phyloP scores from a whole-genome alignment of 2,888 invertebrate species.

The Ganaspis brasiliensis region DNA sequence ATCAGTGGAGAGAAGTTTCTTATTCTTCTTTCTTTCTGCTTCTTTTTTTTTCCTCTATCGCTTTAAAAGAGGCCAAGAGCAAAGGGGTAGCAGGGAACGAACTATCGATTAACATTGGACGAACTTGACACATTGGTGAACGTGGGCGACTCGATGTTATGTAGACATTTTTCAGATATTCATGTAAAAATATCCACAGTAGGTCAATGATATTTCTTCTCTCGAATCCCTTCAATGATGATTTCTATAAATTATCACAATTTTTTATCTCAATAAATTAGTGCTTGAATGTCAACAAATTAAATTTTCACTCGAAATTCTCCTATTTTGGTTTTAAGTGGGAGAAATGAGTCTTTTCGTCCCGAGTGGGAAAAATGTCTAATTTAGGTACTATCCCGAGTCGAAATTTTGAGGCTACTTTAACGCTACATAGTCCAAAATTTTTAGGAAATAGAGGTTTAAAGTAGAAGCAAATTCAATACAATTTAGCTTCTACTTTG shows the following conservation, averaged over 20 bases:
- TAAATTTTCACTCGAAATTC: too few relatives aligned
- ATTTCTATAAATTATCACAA: background rate
- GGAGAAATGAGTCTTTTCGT: too few relatives aligned
- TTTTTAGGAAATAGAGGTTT: too few relatives aligned
- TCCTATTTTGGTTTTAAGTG: too few relatives aligned
- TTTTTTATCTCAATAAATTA: too few relatives aligned
- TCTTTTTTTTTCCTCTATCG: background rate
- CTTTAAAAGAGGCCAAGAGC: constrained; percentile 24
- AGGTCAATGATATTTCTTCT: background rate
- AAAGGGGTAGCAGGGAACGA: constrained; percentile 43
- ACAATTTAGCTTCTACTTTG: too few relatives aligned
- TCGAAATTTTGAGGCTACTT: too few relatives aligned
- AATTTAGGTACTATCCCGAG: too few relatives aligned
- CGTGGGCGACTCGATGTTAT: constrained; percentile 41
- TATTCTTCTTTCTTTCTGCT: background rate
- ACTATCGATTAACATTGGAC: constrained; percentile 67
- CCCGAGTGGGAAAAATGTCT: too few relatives aligned
- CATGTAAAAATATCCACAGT: constrained; percentile 3
- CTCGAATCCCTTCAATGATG: background rate
- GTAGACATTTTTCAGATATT: constrained; percentile 6
- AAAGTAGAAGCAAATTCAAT: too few relatives aligned
- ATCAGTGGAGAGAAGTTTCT: background rate
- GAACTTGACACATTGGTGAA: constrained; percentile 66
- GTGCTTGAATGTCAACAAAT: too few relatives aligned
- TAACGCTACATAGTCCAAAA: too few relatives aligned